Evolutionary conservation across 2,113 vertebrate genomes (phyloP).

Genomic region (Anser brachyrhynchus): DNA sequence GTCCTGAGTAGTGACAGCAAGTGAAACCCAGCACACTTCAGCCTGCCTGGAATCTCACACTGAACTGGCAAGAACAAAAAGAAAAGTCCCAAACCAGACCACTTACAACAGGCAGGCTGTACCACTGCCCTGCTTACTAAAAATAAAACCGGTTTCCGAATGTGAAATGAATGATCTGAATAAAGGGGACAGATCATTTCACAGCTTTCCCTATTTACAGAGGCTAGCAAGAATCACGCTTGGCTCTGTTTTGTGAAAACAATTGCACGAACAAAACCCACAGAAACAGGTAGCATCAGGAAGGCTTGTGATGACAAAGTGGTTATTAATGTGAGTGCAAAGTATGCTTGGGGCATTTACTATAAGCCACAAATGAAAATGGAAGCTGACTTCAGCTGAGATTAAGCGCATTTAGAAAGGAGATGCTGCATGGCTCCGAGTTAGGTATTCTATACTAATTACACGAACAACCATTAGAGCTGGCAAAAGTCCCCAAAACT

Average conservation of each 20-base stretch:
- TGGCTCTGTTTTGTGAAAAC: background rate
- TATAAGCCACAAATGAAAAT: background rate
- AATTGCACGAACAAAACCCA: background rate
- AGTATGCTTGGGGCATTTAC: background rate
- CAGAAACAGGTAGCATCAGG: background rate
- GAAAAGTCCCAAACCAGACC: background rate
- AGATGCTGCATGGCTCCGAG: background rate
- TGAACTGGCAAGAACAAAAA: background rate
- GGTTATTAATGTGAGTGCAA: slow-evolving; percentile 1
- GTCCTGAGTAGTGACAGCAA: slow-evolving; percentile 29
- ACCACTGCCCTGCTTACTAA: background rate
- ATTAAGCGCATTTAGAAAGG: background rate
- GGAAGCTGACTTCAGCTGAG: background rate
- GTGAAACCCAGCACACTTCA: background rate
- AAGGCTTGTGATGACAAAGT: background rate
- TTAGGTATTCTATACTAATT: background rate
- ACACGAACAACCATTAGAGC: background rate
- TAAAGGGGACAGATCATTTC: background rate
- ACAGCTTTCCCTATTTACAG: background rate
- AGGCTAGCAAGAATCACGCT: background rate
- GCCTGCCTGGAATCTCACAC: background rate
- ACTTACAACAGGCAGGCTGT: background rate
- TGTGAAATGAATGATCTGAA: background rate
- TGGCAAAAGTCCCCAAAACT: background rate
- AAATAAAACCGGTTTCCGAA: background rate